Evolutionary conservation across 2,113 vertebrate genomes (phyloP).

Genomic region (Prunella himalayana): DNA sequence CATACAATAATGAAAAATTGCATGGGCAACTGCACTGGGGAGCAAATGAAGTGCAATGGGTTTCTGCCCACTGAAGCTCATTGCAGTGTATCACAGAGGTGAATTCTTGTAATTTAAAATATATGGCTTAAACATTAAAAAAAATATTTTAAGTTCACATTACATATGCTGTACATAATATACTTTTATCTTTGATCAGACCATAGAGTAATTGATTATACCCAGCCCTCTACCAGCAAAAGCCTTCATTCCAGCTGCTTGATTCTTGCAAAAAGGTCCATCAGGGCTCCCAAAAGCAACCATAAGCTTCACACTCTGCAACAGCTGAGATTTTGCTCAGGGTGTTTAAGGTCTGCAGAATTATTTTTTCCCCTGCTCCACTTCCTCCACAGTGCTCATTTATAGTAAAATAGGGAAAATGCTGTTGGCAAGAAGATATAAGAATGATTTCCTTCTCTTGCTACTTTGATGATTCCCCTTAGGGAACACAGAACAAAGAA

Average conservation of each 20-base stretch:
- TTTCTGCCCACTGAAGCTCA: background rate
- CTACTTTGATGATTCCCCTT: slow-evolving; percentile 53
- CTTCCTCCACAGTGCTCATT: slow-evolving; percentile 41
- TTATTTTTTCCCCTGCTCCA: background rate
- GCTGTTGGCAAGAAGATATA: slow-evolving; percentile 52
- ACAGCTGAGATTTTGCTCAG: slow-evolving; percentile 9
- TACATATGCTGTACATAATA: background rate
- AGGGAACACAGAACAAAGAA: slow-evolving; percentile 54
- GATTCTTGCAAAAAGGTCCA: background rate
- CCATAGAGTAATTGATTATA: background rate
- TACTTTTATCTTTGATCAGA: background rate
- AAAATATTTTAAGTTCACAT: background rate
- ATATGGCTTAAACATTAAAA: background rate
- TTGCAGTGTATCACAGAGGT: background rate
- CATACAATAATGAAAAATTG: background rate
- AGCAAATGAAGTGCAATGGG: background rate
- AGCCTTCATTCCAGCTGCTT: background rate
- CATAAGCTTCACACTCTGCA: background rate
- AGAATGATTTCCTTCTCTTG: slow-evolving; percentile 51
- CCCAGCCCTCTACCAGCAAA: background rate
- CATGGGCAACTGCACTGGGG: background rate
- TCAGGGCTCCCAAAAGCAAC: background rate
- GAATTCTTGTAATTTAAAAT: background rate
- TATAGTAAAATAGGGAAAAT: slow-evolving; percentile 59
- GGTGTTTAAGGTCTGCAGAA: slow-evolving; percentile 11